Evolutionary conservation across 2,888 invertebrate genomes (phyloP).

Genomic region (Agrochola lychnidis): DNA sequence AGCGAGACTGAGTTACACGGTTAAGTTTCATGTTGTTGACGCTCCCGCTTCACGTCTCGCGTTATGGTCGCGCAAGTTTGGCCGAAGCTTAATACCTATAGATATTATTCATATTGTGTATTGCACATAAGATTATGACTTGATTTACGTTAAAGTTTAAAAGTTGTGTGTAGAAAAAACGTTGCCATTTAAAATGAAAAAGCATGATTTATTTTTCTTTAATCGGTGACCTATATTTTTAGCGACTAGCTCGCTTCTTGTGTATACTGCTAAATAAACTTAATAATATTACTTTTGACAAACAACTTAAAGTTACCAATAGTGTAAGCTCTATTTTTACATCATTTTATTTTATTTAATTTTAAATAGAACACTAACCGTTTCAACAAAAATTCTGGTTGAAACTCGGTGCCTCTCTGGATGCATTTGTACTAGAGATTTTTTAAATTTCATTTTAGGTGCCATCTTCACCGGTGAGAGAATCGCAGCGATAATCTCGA

Average conservation of each 20-base stretch:
- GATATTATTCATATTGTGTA: not conserved
- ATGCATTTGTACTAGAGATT: not conserved
- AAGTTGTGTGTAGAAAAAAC: not conserved
- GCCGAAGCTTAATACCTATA: too few relatives aligned
- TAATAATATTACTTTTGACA: slow-evolving; percentile 5
- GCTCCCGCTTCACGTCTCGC: too few relatives aligned
- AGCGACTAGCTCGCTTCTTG: slow-evolving; percentile 51
- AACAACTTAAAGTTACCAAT: slow-evolving; percentile 12
- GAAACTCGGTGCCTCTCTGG: not conserved
- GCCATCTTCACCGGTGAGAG: too few relatives aligned
- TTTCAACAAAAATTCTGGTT: not conserved
- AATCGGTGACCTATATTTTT: not conserved
- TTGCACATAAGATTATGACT: not conserved
- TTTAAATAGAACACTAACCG: not conserved
- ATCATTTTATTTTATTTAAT: not conserved
- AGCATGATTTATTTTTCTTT: not conserved
- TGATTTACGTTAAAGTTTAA: not conserved
- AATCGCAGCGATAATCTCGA: too few relatives aligned
- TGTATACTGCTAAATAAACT: slow-evolving; percentile 21
- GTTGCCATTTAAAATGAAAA: not conserved
- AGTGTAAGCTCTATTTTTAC: slow-evolving; percentile 1
- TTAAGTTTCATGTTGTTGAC: too few relatives aligned
- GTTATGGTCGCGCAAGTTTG: too few relatives aligned
- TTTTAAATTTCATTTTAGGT: not conserved
- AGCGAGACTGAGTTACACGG: too few relatives aligned